A percentile compares a stretch with the other conserved stretches of the same genome.
phyloP scores from a whole-genome alignment of 2,797 vertebrate genomes.

The Tolypeutes matacus region DNA sequence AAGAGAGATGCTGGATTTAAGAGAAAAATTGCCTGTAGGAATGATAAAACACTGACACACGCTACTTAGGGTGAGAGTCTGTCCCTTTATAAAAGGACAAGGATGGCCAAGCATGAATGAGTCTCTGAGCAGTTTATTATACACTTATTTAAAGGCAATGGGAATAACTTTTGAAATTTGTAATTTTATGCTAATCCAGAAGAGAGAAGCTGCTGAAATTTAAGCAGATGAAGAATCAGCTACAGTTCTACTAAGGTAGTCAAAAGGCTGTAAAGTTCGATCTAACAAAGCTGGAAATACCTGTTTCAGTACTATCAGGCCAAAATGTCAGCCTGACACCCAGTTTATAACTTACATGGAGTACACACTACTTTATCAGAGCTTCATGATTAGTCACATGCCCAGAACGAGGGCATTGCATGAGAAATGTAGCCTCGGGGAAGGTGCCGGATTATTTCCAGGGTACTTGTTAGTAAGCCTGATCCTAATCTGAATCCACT shows the following conservation, averaged over 20 bases:
- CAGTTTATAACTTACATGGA: slow-evolving; percentile 68
- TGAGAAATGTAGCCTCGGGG: slow-evolving; percentile 73
- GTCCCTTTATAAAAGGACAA: slow-evolving; percentile 26
- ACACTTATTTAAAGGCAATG: background rate
- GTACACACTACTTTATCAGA: slow-evolving; percentile 73
- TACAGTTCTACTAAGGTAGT: slow-evolving; percentile 12
- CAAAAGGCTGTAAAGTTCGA: background rate
- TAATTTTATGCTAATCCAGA: slow-evolving; percentile 22
- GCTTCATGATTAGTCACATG: slow-evolving; percentile 70
- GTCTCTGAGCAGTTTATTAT: background rate
- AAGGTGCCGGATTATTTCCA: slow-evolving; percentile 61
- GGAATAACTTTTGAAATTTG: slow-evolving; percentile 24
- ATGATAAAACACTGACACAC: background rate
- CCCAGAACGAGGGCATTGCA: slow-evolving; percentile 54
- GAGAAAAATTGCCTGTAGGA: slow-evolving; percentile 11
- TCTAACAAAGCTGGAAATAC: slow-evolving; percentile 77
- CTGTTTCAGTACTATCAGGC: slow-evolving; percentile 60
- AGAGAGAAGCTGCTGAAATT: slow-evolving; percentile 14
- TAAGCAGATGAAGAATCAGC: slow-evolving; percentile 31
- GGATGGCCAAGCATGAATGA: background rate
- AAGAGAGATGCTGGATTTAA: slow-evolving; percentile 26
- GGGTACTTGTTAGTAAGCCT: slow-evolving; percentile 56
- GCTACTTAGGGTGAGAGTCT: background rate
- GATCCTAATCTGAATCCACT: slow-evolving; percentile 65
- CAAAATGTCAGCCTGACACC: slow-evolving; percentile 50